Evolutionary conservation across 2,113 vertebrate genomes (phyloP).

Genomic region (Podilymbus podiceps): DNA sequence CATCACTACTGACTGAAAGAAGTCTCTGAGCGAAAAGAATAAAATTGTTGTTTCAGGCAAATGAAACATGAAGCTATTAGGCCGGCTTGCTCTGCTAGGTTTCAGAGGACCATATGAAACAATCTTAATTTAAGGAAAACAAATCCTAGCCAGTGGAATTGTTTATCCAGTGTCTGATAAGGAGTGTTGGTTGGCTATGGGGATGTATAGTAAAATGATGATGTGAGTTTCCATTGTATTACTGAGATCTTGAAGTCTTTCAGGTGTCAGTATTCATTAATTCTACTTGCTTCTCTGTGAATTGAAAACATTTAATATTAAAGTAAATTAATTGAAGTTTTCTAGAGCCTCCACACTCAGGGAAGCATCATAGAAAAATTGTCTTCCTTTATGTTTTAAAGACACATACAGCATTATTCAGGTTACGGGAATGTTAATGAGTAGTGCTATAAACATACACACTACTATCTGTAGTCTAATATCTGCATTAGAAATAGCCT

Average conservation of each 20-base stretch:
- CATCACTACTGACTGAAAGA: not conserved
- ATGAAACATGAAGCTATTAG: not conserved
- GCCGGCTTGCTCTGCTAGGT: not conserved
- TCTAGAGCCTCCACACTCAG: not conserved
- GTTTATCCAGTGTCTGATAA: not conserved
- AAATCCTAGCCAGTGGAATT: not conserved
- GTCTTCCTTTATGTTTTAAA: not conserved
- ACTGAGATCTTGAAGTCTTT: not conserved
- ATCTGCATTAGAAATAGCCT: not conserved
- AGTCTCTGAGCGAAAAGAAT: not conserved
- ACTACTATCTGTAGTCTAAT: not conserved
- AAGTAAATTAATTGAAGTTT: not conserved
- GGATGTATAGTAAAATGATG: not conserved
- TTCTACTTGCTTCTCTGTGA: not conserved
- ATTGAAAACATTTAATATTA: not conserved
- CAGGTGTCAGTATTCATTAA: not conserved
- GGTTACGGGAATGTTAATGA: not conserved
- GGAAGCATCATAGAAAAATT: not conserved
- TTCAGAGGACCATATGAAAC: not conserved
- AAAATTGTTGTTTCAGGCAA: not conserved
- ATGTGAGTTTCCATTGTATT: not conserved
- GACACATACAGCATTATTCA: not conserved
- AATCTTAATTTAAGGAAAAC: not conserved
- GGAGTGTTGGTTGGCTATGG: not conserved
- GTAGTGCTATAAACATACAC: not conserved